Base-by-base conservation (phyloP, 2,888 invertebrate species). In the Drosophila testacea region DNA sequence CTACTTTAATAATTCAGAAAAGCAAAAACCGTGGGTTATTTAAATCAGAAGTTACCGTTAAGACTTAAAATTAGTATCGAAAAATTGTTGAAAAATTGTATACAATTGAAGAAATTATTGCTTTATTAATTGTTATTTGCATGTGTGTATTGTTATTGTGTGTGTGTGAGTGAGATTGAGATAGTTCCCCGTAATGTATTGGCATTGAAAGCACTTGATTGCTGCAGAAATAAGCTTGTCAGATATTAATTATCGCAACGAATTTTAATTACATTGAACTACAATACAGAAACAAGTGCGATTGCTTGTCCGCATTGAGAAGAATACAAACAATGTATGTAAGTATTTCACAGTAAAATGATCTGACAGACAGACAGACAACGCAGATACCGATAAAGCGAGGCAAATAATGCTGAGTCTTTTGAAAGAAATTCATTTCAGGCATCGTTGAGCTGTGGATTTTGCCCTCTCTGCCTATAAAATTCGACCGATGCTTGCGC, bases 241-340 rank as follows among this genome's bases (percentile, higher is more conserved):
- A 74, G 77, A 77, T 87, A 79, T 89, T 89, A 85, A 85, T 89
- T 81, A 81, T 81, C 84, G 77, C 59, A 83, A 73, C 81, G 72
- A 88, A 84, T 88, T 87, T 83, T 77, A 73, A 89, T 88, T 87
- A 79, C 74, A 44, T 60, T 54, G 65, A 61, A 59, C 54, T 63
- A 32, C 65, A 51, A 86, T 71, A 81, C 42, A 65, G 47, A 44
- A 56, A 55, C 73, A 74, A 78, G 79, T 62, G 74, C 51, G 59
- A 48, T 34, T 64, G 57, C 51, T 65, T 62, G 60, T 70, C 30
- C 52, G 42, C 38, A 52, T 47, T 9, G 27, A 28, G n/a, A 28
- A 39, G 38, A 47, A 38, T 56, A n/a, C 34, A n/a, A n/a, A 22
- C 3, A 22, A 22, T 22, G 28, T 30, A 16, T 13, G 13, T 60